Base-by-base conservation (phyloP, 92 coral and sea anemone species). In the Heliopora coerulea region DNA sequence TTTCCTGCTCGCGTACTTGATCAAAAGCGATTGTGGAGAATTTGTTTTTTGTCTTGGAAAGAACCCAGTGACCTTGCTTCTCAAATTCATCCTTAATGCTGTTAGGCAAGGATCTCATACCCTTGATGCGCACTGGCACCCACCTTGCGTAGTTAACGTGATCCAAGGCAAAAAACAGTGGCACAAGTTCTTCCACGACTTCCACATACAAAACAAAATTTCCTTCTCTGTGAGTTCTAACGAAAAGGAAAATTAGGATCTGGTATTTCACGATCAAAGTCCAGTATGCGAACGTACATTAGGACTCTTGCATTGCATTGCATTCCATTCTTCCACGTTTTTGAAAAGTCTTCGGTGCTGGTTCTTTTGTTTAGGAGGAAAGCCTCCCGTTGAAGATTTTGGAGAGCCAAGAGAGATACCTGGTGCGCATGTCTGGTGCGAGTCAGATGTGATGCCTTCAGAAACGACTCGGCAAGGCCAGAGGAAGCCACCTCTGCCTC, bases 1-100 rank as follows among this genome's bases (percentile, higher is more conserved):
- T 87, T 80, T 34, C 83, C 56, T 87, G 86, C 37, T 87, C 88
- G 39, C 76, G 88, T 11, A 83, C 91, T 50, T 83, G 88, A 25
- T 87, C 88, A 29, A 83, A 56, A 0, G 91, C 84, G 18, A 87
- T 87, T 0, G 82, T 54, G 0, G 88, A 83, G 25, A 83, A 87
- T 19, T 18, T 63, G 25, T 76, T 83, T 8, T 75, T 73, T 0
- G 88, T 74, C 75, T 81, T 83, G 8, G 91, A 87, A 21, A 87
- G 17, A 6, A 80, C 88, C 88, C 91, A 87, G 67, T 77, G 88
- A 32, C 41, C 59, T n/a, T 80, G 29, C 54, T 68, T 52, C 50
- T 76, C 54, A 64, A 87, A 87, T 73, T 80, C 83, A 3, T 48
- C 24, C 27, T 17, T 24, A 73, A 84, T 65, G 42, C 39, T 5